Evolutionary conservation across 2,113 vertebrate species (phyloP).

Genomic region (Hippocampus comes): DNA sequence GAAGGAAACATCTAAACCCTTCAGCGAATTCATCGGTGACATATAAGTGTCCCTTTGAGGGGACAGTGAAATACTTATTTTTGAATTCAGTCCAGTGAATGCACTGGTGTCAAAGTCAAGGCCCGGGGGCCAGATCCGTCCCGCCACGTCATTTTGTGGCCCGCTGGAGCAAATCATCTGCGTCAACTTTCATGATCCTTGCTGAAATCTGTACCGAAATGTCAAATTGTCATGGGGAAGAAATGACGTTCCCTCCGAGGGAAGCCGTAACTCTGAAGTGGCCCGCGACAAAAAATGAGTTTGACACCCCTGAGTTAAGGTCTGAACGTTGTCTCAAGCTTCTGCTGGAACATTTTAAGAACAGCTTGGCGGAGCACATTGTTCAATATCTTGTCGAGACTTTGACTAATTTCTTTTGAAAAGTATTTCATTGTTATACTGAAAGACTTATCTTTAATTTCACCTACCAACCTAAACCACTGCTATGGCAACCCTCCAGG

Average conservation of each 20-base stretch:
- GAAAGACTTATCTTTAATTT: no score
- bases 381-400: slow-evolving; percentile 6
- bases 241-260: no score
- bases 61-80: slow-evolving; percentile 33
- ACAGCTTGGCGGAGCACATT: neutral
- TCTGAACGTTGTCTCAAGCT: slow-evolving; percentile 32
- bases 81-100: slow-evolving; percentile 15
- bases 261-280: no score
- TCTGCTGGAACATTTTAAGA: slow-evolving; percentile 16
- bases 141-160: no score
- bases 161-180: no score
- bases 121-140: no score
- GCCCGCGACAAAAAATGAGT: no score
- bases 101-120: no score
- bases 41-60: slow-evolving; percentile 47
- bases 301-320: neutral
- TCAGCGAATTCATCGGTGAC: slow-evolving; percentile 34
- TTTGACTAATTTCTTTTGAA: neutral
- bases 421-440: neutral
- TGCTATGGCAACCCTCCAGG: neutral
- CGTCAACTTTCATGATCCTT: no score
- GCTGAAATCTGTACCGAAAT: no score
- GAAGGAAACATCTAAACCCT: slow-evolving; percentile 34
- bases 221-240: no score
- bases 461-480: neutral